Evolutionary conservation across 2,797 vertebrate genomes (phyloP), one percentile per base, ranked within the genome.

Genomic region (Netta rufina): DNA sequence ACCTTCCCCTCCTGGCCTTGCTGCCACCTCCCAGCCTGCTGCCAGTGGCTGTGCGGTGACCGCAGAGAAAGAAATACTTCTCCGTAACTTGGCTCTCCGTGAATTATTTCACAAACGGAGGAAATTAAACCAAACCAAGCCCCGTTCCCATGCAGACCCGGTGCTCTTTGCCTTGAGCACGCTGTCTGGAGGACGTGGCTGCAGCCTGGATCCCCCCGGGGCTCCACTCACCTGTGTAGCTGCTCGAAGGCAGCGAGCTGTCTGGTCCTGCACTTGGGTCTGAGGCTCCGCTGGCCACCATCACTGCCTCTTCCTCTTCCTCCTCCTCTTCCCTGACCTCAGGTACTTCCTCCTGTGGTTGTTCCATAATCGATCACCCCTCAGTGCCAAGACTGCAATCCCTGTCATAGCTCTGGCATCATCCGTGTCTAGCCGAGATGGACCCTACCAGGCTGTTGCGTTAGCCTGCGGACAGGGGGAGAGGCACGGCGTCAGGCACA

Each of bases 321-420:
- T 98, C 97, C 87, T 97, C 96, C 96, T 98, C 97, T 97, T 98
- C 96, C 97, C 96, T 97, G 97, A 97, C 95, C 96, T 97, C 97
- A 97, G 95, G 96, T 97, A 98, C 97, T 95, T 96, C 98, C 96
- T 98, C 98, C 96, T 97, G 98, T 96, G 96, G 97, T 97, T 98
- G 97, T 97, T 98, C 98, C 98, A 98, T 98, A 98, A 97, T 87
- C 97, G 98, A 97, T 96, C 97, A 97, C 97, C 97, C 97, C 97
- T 98, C 96, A 96, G 97, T 89, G 92, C 98, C 97, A 97, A 96
- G 84, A 97, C 97, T 98, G 97, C 98, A 97, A 90, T 96, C 97
- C 97, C 96, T 96, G 96, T 98, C 98, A 98, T 98, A 98, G 98
- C 97, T 98, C 97, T 97, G 97, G 98, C 98, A 98, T 97, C 97